Evolutionary conservation across 1,140 invertebrate genomes (phyloP).

Genomic region (Harlomillsia oculata): DNA sequence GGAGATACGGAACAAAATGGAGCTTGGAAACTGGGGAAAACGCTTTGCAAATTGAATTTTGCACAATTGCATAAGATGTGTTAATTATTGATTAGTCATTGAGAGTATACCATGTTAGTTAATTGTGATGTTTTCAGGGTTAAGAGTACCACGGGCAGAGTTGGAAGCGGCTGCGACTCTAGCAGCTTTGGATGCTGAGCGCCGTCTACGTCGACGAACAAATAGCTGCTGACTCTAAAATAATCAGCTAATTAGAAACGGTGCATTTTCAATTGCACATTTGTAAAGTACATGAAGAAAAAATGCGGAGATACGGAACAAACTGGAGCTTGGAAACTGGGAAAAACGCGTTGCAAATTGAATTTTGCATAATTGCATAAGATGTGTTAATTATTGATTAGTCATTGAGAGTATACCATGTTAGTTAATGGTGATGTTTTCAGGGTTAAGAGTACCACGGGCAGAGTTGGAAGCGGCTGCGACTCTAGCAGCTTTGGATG

Average conservation of each 20-base stretch:
- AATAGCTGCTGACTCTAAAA: no score
- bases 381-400: background rate
- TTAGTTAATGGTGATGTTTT: background rate
- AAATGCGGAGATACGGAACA: background rate
- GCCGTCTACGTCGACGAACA: background rate
- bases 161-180: conserved; percentile 21
- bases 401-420: background rate
- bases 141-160: conserved; percentile 12
- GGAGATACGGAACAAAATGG: background rate
- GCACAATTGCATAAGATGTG: background rate
- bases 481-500: conserved; percentile 5
- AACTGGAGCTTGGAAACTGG: no score
- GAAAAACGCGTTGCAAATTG: background rate
- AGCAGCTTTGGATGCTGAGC: conserved; percentile 8
- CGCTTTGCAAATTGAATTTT: background rate
- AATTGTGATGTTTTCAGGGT: background rate
- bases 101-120: background rate
- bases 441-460: conserved; percentile 16
- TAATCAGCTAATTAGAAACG: no score
- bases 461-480: conserved; percentile 22
- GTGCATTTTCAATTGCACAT: no score
- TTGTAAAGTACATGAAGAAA: no score
- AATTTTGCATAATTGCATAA: background rate
- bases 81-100: background rate
- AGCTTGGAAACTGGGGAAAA: background rate